Percentiles rank a stretch among this genome's conserved stretches.
phyloP scores from a whole-genome alignment of 2,797 vertebrate species.

The Semaprochilodus insignis region DNA sequence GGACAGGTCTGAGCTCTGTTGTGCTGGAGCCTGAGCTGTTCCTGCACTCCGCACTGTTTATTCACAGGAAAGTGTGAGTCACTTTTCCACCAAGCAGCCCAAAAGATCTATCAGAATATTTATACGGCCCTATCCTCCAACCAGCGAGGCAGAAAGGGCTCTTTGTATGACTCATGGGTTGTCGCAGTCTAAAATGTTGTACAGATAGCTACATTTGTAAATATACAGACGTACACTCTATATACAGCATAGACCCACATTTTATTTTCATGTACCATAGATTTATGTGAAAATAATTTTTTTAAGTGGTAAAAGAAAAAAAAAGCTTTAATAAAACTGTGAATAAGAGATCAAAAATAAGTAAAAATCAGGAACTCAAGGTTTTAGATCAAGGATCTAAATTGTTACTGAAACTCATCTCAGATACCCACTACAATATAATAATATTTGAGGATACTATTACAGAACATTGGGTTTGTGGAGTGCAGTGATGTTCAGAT shows the following conservation, averaged over 20 bases:
- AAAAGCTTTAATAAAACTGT: constrained; percentile 86
- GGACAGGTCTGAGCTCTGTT: constrained; percentile 18
- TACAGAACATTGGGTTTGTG: constrained; percentile 52
- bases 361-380: constrained; percentile 62
- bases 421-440: constrained; percentile 56
- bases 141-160: constrained; percentile 41
- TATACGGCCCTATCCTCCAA: constrained; percentile 36
- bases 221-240: constrained; percentile 63
- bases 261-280: constrained; percentile 83
- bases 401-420: constrained; percentile 69
- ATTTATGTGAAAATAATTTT: constrained; percentile 81
- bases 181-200: constrained; percentile 47
- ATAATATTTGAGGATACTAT: constrained; percentile 49
- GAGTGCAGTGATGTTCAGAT: constrained; percentile 52
- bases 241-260: constrained; percentile 72
- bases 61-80: constrained; percentile 56
- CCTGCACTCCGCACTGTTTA: constrained; percentile 49
- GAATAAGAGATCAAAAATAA: constrained; percentile 70
- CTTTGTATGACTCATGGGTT: constrained; percentile 53
- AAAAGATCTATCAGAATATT: constrained; percentile 55
- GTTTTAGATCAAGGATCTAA: constrained; percentile 76
- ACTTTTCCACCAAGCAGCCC: constrained; percentile 50
- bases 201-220: constrained; percentile 59
- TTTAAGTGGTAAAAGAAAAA: constrained; percentile 66
- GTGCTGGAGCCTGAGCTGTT: constrained; percentile 15